A percentile compares a stretch with the other conserved stretches of the same genome.
phyloP scores from a whole-genome alignment of 2,113 vertebrate species.

The Bujurquina vittata region DNA sequence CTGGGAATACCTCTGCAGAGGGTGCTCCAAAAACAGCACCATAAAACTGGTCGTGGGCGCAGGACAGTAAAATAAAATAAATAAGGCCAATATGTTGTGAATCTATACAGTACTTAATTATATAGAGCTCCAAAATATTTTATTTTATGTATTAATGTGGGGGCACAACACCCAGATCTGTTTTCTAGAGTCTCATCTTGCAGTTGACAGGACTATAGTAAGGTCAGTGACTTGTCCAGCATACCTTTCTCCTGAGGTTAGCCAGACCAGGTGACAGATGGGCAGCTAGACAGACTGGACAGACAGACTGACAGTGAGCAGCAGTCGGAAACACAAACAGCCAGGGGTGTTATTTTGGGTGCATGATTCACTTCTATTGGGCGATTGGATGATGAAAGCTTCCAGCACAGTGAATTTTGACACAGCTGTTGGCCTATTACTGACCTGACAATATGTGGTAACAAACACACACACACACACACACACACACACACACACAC shows the following conservation, averaged over 20 bases:
- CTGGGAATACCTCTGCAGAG: not conserved
- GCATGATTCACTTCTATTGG: slow-evolving; percentile 66
- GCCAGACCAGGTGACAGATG: slow-evolving; percentile 54
- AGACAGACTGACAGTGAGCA: slow-evolving; percentile 36
- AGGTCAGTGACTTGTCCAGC: slow-evolving; percentile 36
- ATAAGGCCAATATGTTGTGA: not conserved
- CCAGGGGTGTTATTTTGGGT: slow-evolving; percentile 73
- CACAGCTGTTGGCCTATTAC: slow-evolving; percentile 65
- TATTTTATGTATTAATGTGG: not conserved
- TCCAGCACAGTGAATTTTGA: slow-evolving; percentile 55
- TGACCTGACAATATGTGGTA: slow-evolving; percentile 25
- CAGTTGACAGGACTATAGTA: slow-evolving; percentile 24
- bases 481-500: slow-evolving; percentile 1
- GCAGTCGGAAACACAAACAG: slow-evolving; percentile 72
- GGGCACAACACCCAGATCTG: not conserved
- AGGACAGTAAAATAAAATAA: not conserved
- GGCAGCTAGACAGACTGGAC: slow-evolving; percentile 28
- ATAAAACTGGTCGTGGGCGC: not conserved
- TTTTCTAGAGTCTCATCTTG: slow-evolving; percentile 31
- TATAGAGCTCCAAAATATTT: not conserved
- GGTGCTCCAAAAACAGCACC: not conserved
- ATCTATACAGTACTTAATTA: not conserved
- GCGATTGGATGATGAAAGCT: slow-evolving; percentile 70
- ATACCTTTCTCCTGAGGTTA: slow-evolving; percentile 62
- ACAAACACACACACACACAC: not conserved